Base-by-base conservation (phyloP, 2,888 invertebrate genomes). In the Ectemnius lituratus region DNA sequence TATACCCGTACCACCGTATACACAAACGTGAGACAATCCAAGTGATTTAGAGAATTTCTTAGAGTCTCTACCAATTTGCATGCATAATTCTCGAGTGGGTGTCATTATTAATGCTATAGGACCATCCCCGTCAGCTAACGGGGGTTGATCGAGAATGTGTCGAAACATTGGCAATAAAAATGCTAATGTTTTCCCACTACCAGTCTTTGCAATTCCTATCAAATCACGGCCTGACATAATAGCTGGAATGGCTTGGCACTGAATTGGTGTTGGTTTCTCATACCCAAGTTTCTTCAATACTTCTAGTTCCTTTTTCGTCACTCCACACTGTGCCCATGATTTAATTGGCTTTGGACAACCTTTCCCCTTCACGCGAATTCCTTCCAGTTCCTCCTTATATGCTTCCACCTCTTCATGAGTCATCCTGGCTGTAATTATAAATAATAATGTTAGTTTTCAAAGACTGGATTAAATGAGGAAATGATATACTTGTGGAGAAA, bases 191-290 rank as follows among this genome's bases (percentile, higher is more conserved):
- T 99, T 99, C 46, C 99, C 99, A 88, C 98, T 98, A 59, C 99
- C 99, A 0, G 99, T 99, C 92, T 99, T 99, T 1, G 99, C 99
- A 89, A 99, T 99, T 68, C 99, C 99, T 87, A 99, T 99, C 75
- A 99, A 92, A 92, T 99, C 99, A 71, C 99, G 94, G 80, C 97
- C 97, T 63, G 96, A 97, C 99, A 99, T 99, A 75, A 99, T 97
- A 28, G 97, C 97, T 4, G 97, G 97, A 87, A 99, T 97, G 2
- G 99, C 99, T 92, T 99, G 99, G 67, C 97, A 95, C 91, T 99
- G 99, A 87, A 99, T 99, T 0, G 99, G 99, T 0, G 99, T 99
- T 0, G 99, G 99, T 91, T 98, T 99, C 86, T 98, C 98, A 91
- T 98, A 99, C 72, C 94, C 94, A 71, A 96, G 93, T 92, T 95